Conservation (phyloP, 1,140 invertebrate species). For the Bombus waltoni region DNA sequence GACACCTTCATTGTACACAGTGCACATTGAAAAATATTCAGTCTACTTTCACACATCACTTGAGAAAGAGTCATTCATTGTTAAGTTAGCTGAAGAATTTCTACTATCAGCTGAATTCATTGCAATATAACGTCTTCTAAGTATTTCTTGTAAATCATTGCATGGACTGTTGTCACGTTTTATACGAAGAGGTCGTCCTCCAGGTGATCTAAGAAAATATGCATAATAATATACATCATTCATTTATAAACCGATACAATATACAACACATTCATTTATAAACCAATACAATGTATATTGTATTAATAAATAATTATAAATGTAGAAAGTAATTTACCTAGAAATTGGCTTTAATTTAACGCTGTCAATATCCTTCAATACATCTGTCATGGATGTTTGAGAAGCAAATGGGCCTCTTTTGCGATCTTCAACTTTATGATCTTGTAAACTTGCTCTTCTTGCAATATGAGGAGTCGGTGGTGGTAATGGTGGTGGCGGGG, state of each 20-base stretch:
- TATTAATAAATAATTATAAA: neutral
- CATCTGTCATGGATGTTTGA: slow-evolving; percentile 79
- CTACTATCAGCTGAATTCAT: slow-evolving; percentile 78
- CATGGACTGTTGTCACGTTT: slow-evolving; percentile 81
- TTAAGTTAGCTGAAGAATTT: slow-evolving; percentile 75
- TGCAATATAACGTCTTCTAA: slow-evolving; percentile 77
- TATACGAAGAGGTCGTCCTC: slow-evolving; percentile 73
- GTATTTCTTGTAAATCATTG: slow-evolving; percentile 81
- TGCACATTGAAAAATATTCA: slow-evolving; percentile 26
- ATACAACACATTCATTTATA: neutral
- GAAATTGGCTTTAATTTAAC: slow-evolving; percentile 78
- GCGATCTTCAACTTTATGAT: slow-evolving; percentile 78
- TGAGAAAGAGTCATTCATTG: slow-evolving; percentile 76
- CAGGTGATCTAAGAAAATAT: slow-evolving; percentile 75
- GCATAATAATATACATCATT: neutral
- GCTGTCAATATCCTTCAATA: slow-evolving; percentile 78
- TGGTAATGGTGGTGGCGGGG: slow-evolving; percentile 76
- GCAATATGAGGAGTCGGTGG: slow-evolving; percentile 81
- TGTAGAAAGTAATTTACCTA: slow-evolving; percentile 66
- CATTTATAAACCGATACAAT: neutral
- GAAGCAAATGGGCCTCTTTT: slow-evolving; percentile 71
- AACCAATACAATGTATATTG: neutral
- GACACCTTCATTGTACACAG: slow-evolving; percentile 29
- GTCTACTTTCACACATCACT: slow-evolving; percentile 29
- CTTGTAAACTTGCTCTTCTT: slow-evolving; percentile 79